Percentiles rank a stretch among this genome's conserved stretches.
phyloP scores from a whole-genome alignment of 2,888 invertebrate species.

The Eupithecia dodoneata region DNA sequence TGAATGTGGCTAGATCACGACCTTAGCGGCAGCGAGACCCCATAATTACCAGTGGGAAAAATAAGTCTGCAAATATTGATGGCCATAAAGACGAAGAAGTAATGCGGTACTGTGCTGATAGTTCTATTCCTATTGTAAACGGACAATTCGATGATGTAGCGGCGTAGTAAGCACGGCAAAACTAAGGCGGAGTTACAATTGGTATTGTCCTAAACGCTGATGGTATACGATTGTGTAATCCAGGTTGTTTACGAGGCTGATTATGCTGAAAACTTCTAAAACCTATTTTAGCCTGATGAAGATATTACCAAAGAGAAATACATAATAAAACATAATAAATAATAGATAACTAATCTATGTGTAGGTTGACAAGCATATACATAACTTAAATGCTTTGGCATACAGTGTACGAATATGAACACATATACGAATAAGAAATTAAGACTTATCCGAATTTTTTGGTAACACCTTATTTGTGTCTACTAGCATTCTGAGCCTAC shows the following conservation, averaged over 20 bases:
- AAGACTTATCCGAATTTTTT: too few relatives aligned
- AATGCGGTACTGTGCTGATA: constrained; percentile 2
- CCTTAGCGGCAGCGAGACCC: too few relatives aligned
- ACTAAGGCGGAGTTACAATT: neutral
- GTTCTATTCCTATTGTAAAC: neutral
- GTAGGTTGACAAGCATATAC: too few relatives aligned
- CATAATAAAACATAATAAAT: too few relatives aligned
- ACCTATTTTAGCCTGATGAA: neutral
- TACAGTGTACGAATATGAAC: too few relatives aligned
- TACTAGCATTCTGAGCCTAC: too few relatives aligned
- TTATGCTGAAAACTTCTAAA: neutral
- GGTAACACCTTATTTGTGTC: too few relatives aligned
- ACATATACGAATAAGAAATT: too few relatives aligned
- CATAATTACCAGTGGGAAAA: too few relatives aligned
- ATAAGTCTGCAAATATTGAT: neutral
- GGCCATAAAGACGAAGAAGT: neutral
- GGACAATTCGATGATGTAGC: constrained; percentile 13
- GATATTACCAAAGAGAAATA: neutral
- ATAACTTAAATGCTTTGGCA: too few relatives aligned
- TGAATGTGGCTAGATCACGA: neutral
- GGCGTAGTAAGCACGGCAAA: constrained; percentile 5
- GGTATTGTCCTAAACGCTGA: constrained; percentile 8
- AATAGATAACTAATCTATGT: too few relatives aligned
- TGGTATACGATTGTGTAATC: neutral
- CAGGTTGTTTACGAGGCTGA: neutral